phyloP scores from a whole-genome alignment of 2,113 vertebrate species.

The Rhodinocichla rosea region DNA sequence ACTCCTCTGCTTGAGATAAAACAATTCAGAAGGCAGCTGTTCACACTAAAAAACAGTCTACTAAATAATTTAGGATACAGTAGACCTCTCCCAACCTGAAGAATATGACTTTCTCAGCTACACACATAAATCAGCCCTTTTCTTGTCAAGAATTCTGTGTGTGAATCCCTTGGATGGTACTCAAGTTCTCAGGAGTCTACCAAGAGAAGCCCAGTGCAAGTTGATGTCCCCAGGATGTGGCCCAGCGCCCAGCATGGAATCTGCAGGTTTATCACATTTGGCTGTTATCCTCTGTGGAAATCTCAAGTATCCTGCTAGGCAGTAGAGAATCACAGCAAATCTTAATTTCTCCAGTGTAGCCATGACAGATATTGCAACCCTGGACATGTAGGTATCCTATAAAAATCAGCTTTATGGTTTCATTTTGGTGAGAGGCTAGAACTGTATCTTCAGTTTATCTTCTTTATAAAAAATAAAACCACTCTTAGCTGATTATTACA shows the following conservation, averaged over 20 bases:
- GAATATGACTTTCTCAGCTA: neutral
- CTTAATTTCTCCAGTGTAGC: neutral
- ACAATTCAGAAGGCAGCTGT: slow-evolving; percentile 24
- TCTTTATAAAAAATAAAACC: neutral
- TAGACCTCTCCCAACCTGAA: neutral
- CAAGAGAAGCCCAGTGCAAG: neutral
- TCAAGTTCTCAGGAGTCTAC: neutral
- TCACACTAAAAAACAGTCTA: slow-evolving; percentile 16
- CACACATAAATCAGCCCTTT: neutral
- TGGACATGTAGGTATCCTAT: neutral
- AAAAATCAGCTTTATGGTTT: neutral
- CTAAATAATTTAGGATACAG: neutral
- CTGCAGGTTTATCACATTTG: neutral
- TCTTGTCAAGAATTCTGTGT: neutral
- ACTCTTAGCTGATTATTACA: neutral
- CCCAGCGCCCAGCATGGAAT: neutral
- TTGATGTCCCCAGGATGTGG: neutral
- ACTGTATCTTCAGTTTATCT: neutral
- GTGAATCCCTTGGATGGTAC: neutral
- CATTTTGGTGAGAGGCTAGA: neutral
- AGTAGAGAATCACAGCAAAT: neutral
- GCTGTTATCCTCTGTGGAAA: neutral
- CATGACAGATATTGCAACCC: neutral
- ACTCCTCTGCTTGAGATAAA: slow-evolving; percentile 15
- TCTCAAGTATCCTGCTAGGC: neutral